Base-by-base conservation (phyloP, 53 echinoderm and acorn worm species). In the Zoroaster sp. region DNA sequence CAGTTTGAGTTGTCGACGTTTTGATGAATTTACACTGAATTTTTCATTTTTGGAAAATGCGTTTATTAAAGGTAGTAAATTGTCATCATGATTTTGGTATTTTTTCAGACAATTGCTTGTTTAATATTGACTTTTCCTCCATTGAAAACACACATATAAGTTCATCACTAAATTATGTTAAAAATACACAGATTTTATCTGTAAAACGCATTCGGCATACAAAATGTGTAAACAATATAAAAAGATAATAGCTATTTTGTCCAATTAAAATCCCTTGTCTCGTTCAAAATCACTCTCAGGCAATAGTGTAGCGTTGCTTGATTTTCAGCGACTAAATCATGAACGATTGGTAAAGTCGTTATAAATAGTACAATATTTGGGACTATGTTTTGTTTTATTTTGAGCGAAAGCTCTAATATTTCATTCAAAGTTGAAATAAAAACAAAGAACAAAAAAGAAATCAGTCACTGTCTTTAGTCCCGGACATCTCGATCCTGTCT, bases 181-280 rank as follows among this genome's bases (percentile, higher is more conserved):
- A n/a, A 82, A 82, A 66, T 31, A 82, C 68, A 82, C 82, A 68
- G 67, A 82, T 67, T 82, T 45, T n/a, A 82, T 82, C 67, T 43
- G 82, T 45, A 45, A n/a, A 30, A 18, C 35, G n/a, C 36, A 32
- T 15, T 11, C 15, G 52, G 65, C 82, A 31, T 40, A 59, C 51
- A 51, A 13, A 53, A 54, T 20, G 12, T 37, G 32, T 36, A 81
- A 82, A 68, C 44, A 14, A 23, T 80, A 66, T 42, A 41, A 66
- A 80, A 80, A 42, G 45, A 44, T 32, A 5, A 10, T 36, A 9
- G 63, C 63, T 35, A 38, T 77, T 52, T 49, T 33, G 47, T 49
- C 36, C 51, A 20, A 37, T 40, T 68, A 43, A 3, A 66, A 82
- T 67, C 18, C 33, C 10, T 32, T 43, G 43, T 67, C 39, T 54